phyloP scores from a whole-genome alignment of 1,140 invertebrate species.

The Mercenaria mercenaria region DNA sequence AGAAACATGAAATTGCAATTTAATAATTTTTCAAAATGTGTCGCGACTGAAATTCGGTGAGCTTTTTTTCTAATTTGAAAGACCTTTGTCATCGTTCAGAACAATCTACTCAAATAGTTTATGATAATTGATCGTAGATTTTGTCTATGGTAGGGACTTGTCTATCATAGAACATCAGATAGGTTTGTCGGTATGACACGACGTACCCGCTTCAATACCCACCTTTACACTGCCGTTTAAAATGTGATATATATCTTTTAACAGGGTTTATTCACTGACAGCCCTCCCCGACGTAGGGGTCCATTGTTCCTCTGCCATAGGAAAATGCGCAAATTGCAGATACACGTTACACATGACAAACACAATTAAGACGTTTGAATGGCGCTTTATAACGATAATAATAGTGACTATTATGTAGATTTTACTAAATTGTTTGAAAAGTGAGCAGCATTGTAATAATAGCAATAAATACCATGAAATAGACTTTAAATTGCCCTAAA shows the following conservation, averaged over 20 bases:
- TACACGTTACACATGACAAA: neutral
- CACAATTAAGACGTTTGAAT: neutral
- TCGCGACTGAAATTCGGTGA: too few species aligned
- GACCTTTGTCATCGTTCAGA: neutral
- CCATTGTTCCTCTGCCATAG: neutral
- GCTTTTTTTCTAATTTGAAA: neutral
- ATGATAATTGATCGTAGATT: neutral
- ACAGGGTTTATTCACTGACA: slow-evolving; percentile 13
- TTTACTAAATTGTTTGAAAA: slow-evolving; percentile 11
- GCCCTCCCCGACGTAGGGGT: neutral
- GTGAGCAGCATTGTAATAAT: neutral
- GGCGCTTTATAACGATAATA: neutral
- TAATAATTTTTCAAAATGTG: too few species aligned
- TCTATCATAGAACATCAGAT: slow-evolving; percentile 4
- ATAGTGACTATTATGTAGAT: neutral
- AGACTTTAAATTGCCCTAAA: neutral
- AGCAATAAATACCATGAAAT: neutral
- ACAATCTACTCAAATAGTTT: neutral
- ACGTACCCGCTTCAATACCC: neutral
- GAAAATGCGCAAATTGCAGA: neutral
- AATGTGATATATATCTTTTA: slow-evolving; percentile 14
- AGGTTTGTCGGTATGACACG: neutral
- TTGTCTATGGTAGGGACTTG: neutral
- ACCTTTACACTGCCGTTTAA: neutral
- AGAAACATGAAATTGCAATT: too few species aligned